Evolutionary conservation across 2,888 invertebrate species (phyloP), one percentile per base, ranked within the genome.

Genomic region (Acanthosepion esculentum): DNA sequence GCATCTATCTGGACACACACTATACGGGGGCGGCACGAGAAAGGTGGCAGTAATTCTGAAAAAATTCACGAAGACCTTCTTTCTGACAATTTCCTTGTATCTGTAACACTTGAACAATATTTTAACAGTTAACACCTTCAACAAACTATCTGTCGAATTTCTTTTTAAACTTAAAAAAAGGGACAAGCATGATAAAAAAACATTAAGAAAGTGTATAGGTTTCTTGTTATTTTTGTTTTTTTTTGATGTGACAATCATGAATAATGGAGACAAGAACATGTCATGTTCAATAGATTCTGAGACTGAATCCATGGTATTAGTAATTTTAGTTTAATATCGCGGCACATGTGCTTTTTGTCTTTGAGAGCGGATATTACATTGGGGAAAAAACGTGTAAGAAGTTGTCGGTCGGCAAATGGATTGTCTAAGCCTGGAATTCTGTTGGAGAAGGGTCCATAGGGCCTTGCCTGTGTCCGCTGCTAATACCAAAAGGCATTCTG

Each of bases 51-150:
- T 33, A 78, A 78, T 12, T n/a, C n/a, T n/a, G n/a, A 33, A 78
- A n/a, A n/a, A 23, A 15, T 33, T n/a, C 78, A n/a, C 78, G 15
- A 33, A 78, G 78, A 78, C 78, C 78, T 78, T 78, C 78, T 78
- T 78, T 78, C 78, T 78, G 78, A 78, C 78, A 78, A 78, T 78
- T 78, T 78, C 78, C 78, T 78, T 78, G 78, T 78, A 78, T 78
- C 78, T 26, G n/a, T 78, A 20, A 55, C 3, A 59, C 0, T 23
- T 59, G 59, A 23, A 23, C 59, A 59, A 59, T 23, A 59, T 20
- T 59, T 59, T 7, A 59, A 20, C 6, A 15, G 20, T 20, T 59
- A 20, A 55, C 15, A 59, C 0, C 59, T 50, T 50, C 50, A 50
- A 50, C 50, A 41, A 41, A 41, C 15, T 55, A 55, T 55, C 55